Percentiles rank a stretch among this genome's conserved stretches.
These are phyloP conservation scores for Agrotis segetum DNA, from an alignment of 2,888 invertebrate genomes.

Conservation along the genomic window DNA sequence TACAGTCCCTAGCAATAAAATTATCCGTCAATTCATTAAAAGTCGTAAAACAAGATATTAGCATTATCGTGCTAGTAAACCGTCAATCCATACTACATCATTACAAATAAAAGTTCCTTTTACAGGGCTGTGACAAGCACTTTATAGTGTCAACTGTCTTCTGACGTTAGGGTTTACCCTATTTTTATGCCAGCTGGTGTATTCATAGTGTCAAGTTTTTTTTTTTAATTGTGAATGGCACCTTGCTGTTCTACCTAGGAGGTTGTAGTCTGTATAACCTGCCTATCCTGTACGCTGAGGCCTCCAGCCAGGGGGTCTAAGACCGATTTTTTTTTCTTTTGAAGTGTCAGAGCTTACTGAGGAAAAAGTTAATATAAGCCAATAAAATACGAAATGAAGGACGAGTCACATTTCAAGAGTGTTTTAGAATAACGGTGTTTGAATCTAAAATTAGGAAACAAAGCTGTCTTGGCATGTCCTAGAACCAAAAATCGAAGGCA, in stretches of 20 bases:
- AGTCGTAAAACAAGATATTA: slow-evolving; percentile 22
- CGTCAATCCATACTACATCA: neutral
- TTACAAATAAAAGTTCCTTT: slow-evolving; percentile 20
- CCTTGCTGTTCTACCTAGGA: no score
- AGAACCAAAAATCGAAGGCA: no score
- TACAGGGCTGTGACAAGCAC: slow-evolving; percentile 14
- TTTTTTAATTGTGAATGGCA: no score
- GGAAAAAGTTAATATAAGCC: no score
- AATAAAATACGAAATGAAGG: no score
- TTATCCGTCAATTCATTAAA: neutral
- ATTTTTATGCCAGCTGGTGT: slow-evolving; percentile 17
- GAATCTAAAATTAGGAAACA: neutral
- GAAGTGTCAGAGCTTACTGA: no score
- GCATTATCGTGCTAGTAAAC: neutral
- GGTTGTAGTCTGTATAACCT: no score
- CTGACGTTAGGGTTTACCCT: neutral
- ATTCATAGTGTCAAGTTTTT: slow-evolving; percentile 1
- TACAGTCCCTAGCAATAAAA: slow-evolving; percentile 1
- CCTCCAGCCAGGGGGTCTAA: no score
- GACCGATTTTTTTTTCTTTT: neutral
- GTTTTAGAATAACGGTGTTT: neutral
- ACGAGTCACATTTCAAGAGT: neutral
- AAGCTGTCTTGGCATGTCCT: neutral
- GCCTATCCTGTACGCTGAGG: no score
- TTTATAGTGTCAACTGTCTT: slow-evolving; percentile 33